A percentile compares a stretch with the other conserved stretches of the same genome.
These are phyloP conservation scores for Trichonephila clavipes DNA, from an alignment of 1,140 invertebrate genomes.

Conservation along the genomic window DNA sequence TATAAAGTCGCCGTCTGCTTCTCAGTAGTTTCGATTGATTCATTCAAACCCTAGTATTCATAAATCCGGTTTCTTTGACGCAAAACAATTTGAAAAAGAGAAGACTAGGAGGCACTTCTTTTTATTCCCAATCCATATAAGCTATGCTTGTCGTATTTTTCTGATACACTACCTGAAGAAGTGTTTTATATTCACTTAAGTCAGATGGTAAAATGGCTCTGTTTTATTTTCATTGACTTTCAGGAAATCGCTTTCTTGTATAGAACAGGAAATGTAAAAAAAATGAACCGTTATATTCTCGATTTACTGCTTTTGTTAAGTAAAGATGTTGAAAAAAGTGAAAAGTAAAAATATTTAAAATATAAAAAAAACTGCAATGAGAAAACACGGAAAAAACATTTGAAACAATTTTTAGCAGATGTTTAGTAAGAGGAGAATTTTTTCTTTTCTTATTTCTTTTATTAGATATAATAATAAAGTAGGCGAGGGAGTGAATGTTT, in stretches of 20 bases:
- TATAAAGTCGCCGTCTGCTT: neutral
- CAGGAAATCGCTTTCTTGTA: neutral
- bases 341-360: neutral
- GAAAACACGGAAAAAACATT: no score
- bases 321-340: neutral
- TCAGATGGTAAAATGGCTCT: neutral
- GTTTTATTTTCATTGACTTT: neutral
- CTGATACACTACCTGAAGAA: neutral
- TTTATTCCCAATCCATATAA: neutral
- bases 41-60: neutral
- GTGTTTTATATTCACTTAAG: neutral
- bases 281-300: neutral
- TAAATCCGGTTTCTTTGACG: neutral
- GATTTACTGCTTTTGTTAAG: neutral
- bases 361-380: neutral
- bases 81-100: neutral
- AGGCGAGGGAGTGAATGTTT: no score
- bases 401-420: no score
- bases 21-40: neutral
- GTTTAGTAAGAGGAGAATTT: no score
- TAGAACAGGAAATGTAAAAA: neutral
- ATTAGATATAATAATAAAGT: no score
- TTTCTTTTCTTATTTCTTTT: no score
- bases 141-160: neutral
- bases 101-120: neutral